A percentile compares a stretch with the other conserved stretches of the same genome.
Evolutionary conservation across 2,888 invertebrate genomes (phyloP).

Genomic region (Choristoneura rosaceana): DNA sequence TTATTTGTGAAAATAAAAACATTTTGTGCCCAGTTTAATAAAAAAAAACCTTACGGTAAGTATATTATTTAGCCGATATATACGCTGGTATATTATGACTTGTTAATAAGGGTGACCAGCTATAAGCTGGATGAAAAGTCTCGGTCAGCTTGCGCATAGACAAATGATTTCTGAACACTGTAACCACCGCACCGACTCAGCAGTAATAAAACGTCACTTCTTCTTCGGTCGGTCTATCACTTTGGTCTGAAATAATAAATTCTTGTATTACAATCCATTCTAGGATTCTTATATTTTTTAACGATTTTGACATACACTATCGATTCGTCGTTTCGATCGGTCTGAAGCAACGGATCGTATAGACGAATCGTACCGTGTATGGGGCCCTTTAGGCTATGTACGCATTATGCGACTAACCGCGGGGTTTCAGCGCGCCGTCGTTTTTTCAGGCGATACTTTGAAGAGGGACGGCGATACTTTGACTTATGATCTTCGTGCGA

Average conservation of each 20-base stretch:
- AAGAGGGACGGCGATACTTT: too few species aligned
- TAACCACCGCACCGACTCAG: constrained; percentile 43
- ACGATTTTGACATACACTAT: too few species aligned
- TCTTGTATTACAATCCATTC: too few species aligned
- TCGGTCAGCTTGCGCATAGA: constrained; percentile 45
- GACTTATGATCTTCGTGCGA: too few species aligned
- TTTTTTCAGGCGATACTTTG: too few species aligned
- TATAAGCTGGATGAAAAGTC: neutral
- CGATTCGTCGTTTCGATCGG: neutral
- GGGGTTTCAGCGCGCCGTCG: too few species aligned
- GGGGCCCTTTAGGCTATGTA: too few species aligned
- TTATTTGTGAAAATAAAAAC: neutral
- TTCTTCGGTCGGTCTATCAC: constrained; percentile 67
- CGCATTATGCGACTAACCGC: too few species aligned
- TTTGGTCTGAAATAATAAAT: constrained; percentile 53
- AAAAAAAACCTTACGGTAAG: neutral
- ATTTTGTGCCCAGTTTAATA: neutral
- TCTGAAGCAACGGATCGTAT: too few species aligned
- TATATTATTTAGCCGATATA: neutral
- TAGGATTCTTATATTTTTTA: too few species aligned
- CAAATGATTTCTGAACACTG: constrained; percentile 54
- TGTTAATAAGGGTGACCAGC: neutral
- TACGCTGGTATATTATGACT: neutral
- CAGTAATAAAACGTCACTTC: constrained; percentile 64
- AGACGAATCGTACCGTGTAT: too few species aligned